Percentiles rank a stretch among this genome's conserved stretches.
Conservation (phyloP, 2,888 invertebrate genomes). For the Diaphora mendica region DNA sequence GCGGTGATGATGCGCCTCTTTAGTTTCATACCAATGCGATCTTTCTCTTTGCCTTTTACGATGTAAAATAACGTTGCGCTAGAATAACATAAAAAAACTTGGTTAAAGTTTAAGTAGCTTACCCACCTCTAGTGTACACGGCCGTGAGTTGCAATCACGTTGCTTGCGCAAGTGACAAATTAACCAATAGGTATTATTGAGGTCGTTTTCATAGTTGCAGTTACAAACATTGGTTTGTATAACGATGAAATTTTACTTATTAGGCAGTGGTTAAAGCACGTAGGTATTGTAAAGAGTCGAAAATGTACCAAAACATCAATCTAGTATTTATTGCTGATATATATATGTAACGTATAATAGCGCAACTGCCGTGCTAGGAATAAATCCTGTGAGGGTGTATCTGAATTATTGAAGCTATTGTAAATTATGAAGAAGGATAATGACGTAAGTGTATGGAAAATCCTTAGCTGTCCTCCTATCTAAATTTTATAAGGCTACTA, state of each 20-base stretch:
- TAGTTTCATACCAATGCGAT: slow-evolving; percentile 89
- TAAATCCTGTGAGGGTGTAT: too few species aligned
- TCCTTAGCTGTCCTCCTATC: too few species aligned
- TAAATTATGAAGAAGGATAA: too few species aligned
- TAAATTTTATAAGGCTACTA: too few species aligned
- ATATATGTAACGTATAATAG: too few species aligned
- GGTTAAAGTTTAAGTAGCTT: background rate
- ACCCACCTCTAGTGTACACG: background rate
- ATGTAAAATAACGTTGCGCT: slow-evolving; percentile 98
- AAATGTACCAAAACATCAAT: too few species aligned
- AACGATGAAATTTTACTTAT: background rate
- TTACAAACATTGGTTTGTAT: background rate
- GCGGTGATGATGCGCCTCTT: slow-evolving; percentile 93
- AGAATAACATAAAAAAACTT: slow-evolving; percentile 36
- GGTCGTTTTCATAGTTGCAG: background rate
- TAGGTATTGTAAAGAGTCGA: too few species aligned
- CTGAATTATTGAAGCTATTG: too few species aligned
- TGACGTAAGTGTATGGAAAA: too few species aligned
- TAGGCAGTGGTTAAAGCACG: too few species aligned
- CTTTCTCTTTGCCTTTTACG: slow-evolving; percentile 94
- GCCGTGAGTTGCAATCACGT: background rate
- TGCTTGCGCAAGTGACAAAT: background rate
- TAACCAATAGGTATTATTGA: background rate
- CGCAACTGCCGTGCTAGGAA: too few species aligned
- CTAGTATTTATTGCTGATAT: too few species aligned